Conservation (phyloP, 2,113 vertebrate genomes). For the Pan troglodytes region NHGRI_mPanTro3-v2.1_pri NC_072421.2:150334501-150335000, state of each 20-base stretch:
- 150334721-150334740: neutral
- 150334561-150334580: neutral
- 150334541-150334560: neutral
- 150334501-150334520: neutral
- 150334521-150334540: neutral
- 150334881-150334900: too few species aligned
- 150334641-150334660: neutral
- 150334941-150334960: too few species aligned
- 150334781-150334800: neutral
- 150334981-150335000: too few species aligned
- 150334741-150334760: neutral
- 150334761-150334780: neutral
- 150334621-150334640: neutral
- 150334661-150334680: neutral
- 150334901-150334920: too few species aligned
- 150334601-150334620: neutral
- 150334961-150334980: too few species aligned
- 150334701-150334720: neutral
- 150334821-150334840: neutral
- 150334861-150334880: too few species aligned
- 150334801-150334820: neutral
- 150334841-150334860: too few species aligned
- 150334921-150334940: too few species aligned
- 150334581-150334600: neutral
- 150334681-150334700: neutral